These are phyloP conservation scores for Eleutherodactylus coqui DNA, from an alignment of 2,797 vertebrate genomes.

Conservation along the genomic window DNA sequence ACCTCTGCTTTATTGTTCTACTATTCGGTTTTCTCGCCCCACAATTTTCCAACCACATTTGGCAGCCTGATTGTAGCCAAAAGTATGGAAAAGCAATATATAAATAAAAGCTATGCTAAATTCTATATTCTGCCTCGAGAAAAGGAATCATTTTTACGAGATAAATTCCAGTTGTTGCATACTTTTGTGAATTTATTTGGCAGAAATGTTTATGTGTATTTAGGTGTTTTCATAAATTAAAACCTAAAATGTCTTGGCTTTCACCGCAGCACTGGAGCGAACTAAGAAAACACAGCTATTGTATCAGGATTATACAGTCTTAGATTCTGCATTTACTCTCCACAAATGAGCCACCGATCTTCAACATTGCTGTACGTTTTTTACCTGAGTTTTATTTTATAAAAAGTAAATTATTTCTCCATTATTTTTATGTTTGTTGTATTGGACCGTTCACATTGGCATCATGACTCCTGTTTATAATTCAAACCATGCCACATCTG, in stretches of 20 bases:
- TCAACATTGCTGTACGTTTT: background rate
- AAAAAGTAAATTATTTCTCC: background rate
- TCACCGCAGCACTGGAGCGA: background rate
- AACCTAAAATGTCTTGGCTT: conserved; percentile 24
- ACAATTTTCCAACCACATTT: conserved; percentile 58
- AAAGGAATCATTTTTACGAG: conserved; percentile 25
- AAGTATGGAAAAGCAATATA: conserved; percentile 52
- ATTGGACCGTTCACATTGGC: background rate
- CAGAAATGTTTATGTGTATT: conserved; percentile 31
- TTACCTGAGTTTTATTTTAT: background rate
- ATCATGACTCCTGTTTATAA: background rate
- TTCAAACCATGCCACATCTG: background rate
- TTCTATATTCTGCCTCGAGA: conserved; percentile 12
- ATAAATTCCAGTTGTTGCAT: conserved; percentile 1
- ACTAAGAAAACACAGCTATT: background rate
- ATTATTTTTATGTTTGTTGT: background rate
- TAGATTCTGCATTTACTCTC: background rate
- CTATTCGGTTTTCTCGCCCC: conserved; percentile 39
- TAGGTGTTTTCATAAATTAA: conserved; percentile 30
- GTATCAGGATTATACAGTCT: background rate
- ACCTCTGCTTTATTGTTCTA: conserved; percentile 41
- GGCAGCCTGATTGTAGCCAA: conserved; percentile 21
- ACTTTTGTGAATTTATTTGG: conserved; percentile 36
- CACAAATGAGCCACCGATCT: conserved; percentile 4
- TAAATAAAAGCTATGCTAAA: conserved; percentile 24